A percentile compares a stretch with the other conserved stretches of the same genome.
Conservation (phyloP, 2,797 vertebrate species). For the Salmo trutta region DNA sequence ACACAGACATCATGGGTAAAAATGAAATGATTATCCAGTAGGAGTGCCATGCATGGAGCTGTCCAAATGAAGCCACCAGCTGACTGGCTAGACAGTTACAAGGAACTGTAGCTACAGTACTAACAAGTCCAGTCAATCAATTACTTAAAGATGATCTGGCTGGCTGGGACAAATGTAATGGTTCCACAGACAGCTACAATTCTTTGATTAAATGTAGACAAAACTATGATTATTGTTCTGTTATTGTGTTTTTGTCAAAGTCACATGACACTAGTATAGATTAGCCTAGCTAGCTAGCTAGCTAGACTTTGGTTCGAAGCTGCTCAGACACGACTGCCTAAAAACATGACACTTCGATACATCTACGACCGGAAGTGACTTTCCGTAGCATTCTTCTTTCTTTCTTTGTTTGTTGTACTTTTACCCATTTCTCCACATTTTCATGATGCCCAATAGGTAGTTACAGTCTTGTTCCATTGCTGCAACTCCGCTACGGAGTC, state of each 20-base stretch:
- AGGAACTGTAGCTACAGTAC: neutral
- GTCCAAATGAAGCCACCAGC: neutral
- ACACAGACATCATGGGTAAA: too few species aligned
- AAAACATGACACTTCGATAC: too few species aligned
- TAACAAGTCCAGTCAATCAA: neutral
- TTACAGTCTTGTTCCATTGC: too few species aligned
- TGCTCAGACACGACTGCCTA: too few species aligned
- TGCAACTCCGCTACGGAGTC: too few species aligned
- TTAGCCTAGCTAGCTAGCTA: neutral
- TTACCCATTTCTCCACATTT: too few species aligned
- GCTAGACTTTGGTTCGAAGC: too few species aligned
- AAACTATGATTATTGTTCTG: neutral
- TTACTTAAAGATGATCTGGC: neutral
- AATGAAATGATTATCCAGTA: neutral
- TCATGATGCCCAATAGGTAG: too few species aligned
- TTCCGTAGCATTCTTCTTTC: too few species aligned
- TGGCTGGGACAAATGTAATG: neutral
- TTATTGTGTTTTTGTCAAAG: neutral
- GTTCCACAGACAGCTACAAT: neutral
- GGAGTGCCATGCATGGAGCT: neutral
- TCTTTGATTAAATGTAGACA: neutral
- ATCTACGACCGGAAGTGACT: too few species aligned
- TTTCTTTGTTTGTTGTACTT: too few species aligned
- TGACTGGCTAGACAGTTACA: neutral
- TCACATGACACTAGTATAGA: neutral